Evolutionary conservation across 1,140 invertebrate genomes (phyloP), one percentile per base, ranked within the genome.

Genomic region (Rhyzopertha dominica): DNA sequence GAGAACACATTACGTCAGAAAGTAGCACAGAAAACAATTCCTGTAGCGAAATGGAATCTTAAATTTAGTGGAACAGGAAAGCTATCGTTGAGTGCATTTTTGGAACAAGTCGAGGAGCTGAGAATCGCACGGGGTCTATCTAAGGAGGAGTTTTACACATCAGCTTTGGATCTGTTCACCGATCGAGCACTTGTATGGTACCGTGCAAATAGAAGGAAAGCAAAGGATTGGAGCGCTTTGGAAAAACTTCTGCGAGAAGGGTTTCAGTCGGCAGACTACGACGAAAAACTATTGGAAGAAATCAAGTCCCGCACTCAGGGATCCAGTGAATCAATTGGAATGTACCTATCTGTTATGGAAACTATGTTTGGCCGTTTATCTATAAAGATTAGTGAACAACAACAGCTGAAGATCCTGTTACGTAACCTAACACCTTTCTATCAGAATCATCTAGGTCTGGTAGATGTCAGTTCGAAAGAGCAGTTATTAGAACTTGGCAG

Each of bases 121-220:
- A 12, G 40, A 19, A 1, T 14, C 4, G 38, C 52, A 19, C 43
- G 45, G 25, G 31, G 45, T 31, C 48, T 61, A 8, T 10, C 48
- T 7, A 12, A 43, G 3, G 12, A 29, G 8, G 57, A 56, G 35
- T n/a, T 58, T 4, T 43, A 61, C 12, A 36, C 43, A 2, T 51
- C 45, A 31, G 51, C 51, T 4, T 51, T 56, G 3, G 58, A 63
- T 25, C 54, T 66, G 22, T 66, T 64, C 44, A 40, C 26, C 0
- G 56, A 49, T 13, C 54, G 53, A 38, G 61, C 60, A 5, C 26
- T 60, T 3, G 52, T 58, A 24, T 64, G 62, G 63, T 64, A 31
- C 32, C 25, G 61, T 4, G 44, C 45, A n/a, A 43, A 61, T 16
- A 28, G 53, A n/a, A 35, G 39, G 7, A 5, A 13, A 19, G 30